Evolutionary conservation across 1,140 invertebrate genomes (phyloP).

Genomic region (Anoplophora glabripennis): DNA sequence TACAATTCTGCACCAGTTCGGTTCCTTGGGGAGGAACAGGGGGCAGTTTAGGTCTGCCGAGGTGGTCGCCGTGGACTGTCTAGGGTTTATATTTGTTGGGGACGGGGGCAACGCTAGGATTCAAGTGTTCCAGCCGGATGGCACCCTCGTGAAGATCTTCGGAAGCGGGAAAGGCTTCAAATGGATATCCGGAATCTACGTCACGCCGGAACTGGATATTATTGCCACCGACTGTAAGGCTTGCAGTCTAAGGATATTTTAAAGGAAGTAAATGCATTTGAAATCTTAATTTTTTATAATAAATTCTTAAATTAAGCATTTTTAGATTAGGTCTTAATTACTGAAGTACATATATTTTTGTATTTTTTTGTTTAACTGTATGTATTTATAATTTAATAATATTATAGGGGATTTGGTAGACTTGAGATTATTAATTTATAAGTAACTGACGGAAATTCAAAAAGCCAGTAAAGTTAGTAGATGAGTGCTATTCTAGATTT

Average conservation of each 20-base stretch:
- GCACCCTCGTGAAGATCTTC: constrained; percentile 62
- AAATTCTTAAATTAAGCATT: too few species aligned
- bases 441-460: too few species aligned
- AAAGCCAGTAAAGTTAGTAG: too few species aligned
- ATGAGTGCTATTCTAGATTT: too few species aligned
- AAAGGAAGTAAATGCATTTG: constrained; percentile 22
- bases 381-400: too few species aligned
- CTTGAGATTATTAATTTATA: too few species aligned
- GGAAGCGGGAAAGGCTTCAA: constrained; percentile 65
- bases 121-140: constrained; percentile 68
- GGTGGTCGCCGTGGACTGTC: constrained; percentile 65
- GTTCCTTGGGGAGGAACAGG: constrained; percentile 58
- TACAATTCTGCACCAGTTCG: constrained; percentile 55
- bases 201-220: constrained; percentile 63
- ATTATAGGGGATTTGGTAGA: too few species aligned
- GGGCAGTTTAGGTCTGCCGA: constrained; percentile 67
- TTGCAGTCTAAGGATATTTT: constrained; percentile 68
- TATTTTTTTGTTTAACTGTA: too few species aligned
- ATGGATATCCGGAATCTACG: constrained; percentile 67
- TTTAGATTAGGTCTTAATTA: too few species aligned
- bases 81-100: constrained; percentile 72
- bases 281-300: too few species aligned
- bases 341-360: too few species aligned
- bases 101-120: constrained; percentile 75
- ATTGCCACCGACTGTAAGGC: constrained; percentile 70